These are phyloP conservation scores for Scytalopus superciliaris DNA, from an alignment of 2,113 vertebrate genomes.

Conservation along the genomic window DNA sequence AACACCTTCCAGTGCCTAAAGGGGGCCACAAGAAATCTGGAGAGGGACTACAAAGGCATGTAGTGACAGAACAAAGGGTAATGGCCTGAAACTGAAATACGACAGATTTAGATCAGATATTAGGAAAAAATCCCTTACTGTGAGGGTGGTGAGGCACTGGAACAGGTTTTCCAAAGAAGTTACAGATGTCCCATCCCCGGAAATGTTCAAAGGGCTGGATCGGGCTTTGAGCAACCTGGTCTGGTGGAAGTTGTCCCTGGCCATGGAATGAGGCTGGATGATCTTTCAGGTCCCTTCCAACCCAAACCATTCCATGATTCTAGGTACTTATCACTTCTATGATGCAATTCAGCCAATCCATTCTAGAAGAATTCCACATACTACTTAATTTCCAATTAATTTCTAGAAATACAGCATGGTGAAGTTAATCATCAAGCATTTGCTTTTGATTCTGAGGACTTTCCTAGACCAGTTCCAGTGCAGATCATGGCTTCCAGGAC, in stretches of 20 bases:
- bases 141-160: no score
- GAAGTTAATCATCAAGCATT: background rate
- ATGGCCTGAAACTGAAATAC: background rate
- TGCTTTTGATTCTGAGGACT: background rate
- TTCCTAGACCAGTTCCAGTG: background rate
- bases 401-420: background rate
- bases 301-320: background rate
- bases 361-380: background rate
- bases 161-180: background rate
- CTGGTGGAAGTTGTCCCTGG: background rate
- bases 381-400: background rate
- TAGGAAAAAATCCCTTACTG: background rate
- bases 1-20: background rate
- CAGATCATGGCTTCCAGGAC: background rate
- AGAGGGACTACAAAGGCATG: background rate
- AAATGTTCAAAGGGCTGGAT: background rate
- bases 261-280: rapidly evolving
- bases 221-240: background rate
- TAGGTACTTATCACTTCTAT: background rate
- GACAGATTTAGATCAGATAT: background rate
- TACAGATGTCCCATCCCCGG: background rate
- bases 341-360: background rate
- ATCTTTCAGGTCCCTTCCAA: background rate
- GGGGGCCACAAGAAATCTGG: background rate
- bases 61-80: background rate